These are phyloP conservation scores for Cydia pomonella DNA, from an alignment of 1,140 invertebrate genomes.

Conservation along the genomic window DNA sequence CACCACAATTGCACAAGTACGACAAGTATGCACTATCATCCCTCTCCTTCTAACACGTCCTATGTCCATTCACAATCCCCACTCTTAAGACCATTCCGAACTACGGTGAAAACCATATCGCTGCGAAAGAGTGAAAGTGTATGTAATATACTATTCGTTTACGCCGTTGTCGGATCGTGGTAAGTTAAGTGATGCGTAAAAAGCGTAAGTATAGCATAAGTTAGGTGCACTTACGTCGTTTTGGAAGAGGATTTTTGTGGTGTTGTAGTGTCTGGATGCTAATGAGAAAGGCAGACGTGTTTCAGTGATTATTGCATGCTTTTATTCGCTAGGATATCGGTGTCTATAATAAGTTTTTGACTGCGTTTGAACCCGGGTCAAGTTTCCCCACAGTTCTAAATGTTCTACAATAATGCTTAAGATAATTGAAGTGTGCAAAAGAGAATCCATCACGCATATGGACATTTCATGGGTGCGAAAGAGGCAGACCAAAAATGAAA, in stretches of 20 bases:
- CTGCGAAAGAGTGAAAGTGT: neutral
- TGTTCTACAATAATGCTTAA: too few species aligned
- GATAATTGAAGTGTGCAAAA: too few species aligned
- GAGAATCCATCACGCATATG: too few species aligned
- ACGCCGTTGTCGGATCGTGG: neutral
- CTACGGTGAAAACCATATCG: neutral
- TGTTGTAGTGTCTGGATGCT: slow-evolving; percentile 11
- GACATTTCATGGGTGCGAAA: too few species aligned
- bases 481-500: too few species aligned
- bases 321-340: neutral
- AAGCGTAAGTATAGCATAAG: neutral
- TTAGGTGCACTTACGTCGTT: neutral
- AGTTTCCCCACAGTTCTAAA: too few species aligned
- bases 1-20: slow-evolving; percentile 7
- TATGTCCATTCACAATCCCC: neutral
- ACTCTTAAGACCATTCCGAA: neutral
- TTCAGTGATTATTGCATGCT: neutral
- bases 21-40: slow-evolving; percentile 8
- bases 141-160: too few species aligned
- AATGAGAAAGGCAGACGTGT: slow-evolving; percentile 11
- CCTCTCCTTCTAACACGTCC: neutral
- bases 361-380: neutral
- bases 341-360: neutral
- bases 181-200: neutral
- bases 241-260: neutral